Conservation (phyloP, 2,888 invertebrate genomes). For the Tenthredo mesomela region DNA sequence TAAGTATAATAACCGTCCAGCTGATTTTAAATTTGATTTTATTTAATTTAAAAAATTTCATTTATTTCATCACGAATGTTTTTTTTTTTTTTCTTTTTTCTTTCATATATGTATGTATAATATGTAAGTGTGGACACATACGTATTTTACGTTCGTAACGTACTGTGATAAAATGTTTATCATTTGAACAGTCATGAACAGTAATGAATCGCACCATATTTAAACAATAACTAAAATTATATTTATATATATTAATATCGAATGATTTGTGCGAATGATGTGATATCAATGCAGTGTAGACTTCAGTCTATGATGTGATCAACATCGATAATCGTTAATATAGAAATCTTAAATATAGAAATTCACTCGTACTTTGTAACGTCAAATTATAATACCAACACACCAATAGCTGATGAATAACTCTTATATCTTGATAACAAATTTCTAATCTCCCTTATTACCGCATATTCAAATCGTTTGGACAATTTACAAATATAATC, state of each 20-base stretch:
- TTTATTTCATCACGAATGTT: conserved; percentile 7
- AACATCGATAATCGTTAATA: conserved; percentile 48
- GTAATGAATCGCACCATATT: neutral
- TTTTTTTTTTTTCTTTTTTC: neutral
- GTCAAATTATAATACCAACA: conserved; percentile 41
- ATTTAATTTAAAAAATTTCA: conserved; percentile 10
- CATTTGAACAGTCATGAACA: conserved; percentile 9
- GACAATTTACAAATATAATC: neutral
- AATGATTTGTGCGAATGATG: conserved; percentile 59
- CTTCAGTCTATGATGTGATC: conserved; percentile 59
- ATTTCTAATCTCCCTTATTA: neutral
- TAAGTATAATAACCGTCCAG: conserved; percentile 40
- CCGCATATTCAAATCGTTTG: conserved; percentile 7
- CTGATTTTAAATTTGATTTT: neutral
- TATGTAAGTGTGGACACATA: neutral
- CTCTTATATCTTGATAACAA: conserved; percentile 25
- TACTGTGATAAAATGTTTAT: neutral
- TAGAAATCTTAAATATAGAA: conserved; percentile 33
- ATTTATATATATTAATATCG: conserved; percentile 34
- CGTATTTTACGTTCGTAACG: neutral
- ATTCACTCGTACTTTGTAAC: conserved; percentile 31
- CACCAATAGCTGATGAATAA: conserved; percentile 42
- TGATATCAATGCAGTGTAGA: conserved; percentile 56
- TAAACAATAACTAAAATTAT: conserved; percentile 25
- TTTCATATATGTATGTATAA: neutral